Evolutionary conservation across 2,113 vertebrate species (phyloP), one percentile per base, ranked within the genome.

Genomic region (Thamnaconus septentrionalis): DNA sequence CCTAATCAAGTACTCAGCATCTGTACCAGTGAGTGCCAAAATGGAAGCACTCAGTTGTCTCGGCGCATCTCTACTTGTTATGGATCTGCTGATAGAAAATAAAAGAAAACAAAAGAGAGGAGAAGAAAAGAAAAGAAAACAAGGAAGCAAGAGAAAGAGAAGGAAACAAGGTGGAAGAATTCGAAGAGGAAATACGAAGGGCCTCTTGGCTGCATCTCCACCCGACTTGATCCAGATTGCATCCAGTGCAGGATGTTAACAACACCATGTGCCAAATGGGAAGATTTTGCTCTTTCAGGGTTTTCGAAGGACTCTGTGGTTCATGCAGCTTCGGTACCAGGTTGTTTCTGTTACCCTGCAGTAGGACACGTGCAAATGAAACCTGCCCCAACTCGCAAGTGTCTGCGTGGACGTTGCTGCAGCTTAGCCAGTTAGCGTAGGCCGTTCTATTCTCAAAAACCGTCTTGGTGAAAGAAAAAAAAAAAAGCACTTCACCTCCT

Each of bases 221-320:
- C 49, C 56, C 69, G 48, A 71, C 56, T 53, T 7, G 18, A 57
- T 78, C 79, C 83, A 84, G 87, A 83, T 86, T 80, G 60, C 74
- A 44, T 88, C 81, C 75, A 83, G 81, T 5, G 74, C 81, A 88
- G 85, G 84, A 89, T 87, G 84, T 91, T 87, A 90, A 91, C 86
- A 91, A 83, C 73, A 66, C 56, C 47, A 83, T 82, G 66, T 84
- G 86, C 87, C 86, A 87, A 75, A 67, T 71, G 59, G 75, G 70
- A 63, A 60, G 60, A 70, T 88, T 87, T 89, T 82, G 84, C 80
- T 80, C 83, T 82, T 83, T 82, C 55, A 76, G 66, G 78, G 76
- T 72, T 4, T 40, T 63, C 69, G 68, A 46, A 51, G 66, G 55
- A 74, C 71, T 53, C 61, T 59, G 78, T 89, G 85, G 85, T 71